Evolutionary conservation across 2,888 invertebrate species (phyloP).

Genomic region (Euclidia mi): DNA sequence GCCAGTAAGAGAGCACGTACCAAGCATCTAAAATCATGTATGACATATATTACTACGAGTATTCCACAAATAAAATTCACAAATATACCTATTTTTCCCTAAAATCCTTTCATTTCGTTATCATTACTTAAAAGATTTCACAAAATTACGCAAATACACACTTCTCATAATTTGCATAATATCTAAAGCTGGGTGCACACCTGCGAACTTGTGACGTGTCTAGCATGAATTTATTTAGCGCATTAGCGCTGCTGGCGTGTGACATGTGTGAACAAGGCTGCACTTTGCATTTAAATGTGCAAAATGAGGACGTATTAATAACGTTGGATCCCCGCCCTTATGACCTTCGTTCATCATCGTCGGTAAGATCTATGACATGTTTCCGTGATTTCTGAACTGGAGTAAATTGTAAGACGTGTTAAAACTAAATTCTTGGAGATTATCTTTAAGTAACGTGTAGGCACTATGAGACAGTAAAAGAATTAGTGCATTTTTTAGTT

Average conservation of each 20-base stretch:
- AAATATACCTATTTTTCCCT: not conserved
- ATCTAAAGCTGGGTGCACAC: slow-evolving; percentile 55
- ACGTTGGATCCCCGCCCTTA: slow-evolving; percentile 41
- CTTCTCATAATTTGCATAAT: slow-evolving; percentile 57
- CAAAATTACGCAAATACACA: slow-evolving; percentile 36
- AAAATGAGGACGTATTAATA: slow-evolving; percentile 58
- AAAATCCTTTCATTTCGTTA: slow-evolving; percentile 38
- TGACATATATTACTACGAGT: too few species aligned
- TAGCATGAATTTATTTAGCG: slow-evolving; percentile 70
- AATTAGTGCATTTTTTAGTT: too few species aligned
- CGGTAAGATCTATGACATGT: not conserved
- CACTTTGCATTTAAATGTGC: slow-evolving; percentile 66
- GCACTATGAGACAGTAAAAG: too few species aligned
- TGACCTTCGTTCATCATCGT: slow-evolving; percentile 30
- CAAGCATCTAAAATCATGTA: too few species aligned
- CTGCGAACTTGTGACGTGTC: slow-evolving; percentile 60
- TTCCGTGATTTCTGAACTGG: too few species aligned
- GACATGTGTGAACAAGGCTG: slow-evolving; percentile 60
- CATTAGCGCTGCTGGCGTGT: slow-evolving; percentile 56
- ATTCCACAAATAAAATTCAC: too few species aligned
- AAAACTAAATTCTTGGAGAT: too few species aligned
- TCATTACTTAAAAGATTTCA: slow-evolving; percentile 38
- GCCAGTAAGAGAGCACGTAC: too few species aligned
- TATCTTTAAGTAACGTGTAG: too few species aligned
- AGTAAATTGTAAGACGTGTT: not conserved